A percentile compares a stretch with the other conserved stretches of the same genome.
Conservation (phyloP, 2,113 vertebrate genomes). For the Antechinus stuartii region DNA sequence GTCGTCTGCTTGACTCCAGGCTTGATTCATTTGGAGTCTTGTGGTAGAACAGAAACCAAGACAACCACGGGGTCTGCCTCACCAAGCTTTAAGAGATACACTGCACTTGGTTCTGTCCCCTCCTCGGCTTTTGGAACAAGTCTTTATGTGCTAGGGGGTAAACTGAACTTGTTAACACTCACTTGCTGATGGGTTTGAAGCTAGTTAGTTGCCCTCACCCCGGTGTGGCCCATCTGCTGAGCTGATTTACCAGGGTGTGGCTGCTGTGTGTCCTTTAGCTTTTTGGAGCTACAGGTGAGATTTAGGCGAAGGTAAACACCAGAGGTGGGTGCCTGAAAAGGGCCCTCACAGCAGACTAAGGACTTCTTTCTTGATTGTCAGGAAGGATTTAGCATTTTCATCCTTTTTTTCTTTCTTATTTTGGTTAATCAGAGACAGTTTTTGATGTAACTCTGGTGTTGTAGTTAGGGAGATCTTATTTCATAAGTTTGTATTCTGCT, state of each 20-base stretch:
- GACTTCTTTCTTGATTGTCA: background rate
- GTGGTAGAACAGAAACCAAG: background rate
- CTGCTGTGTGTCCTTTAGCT: background rate
- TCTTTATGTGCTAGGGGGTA: background rate
- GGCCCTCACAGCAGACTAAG: background rate
- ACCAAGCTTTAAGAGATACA: no score
- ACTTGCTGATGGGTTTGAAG: no score
- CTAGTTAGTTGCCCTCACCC: background rate
- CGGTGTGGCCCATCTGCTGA: background rate
- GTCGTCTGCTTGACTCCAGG: background rate
- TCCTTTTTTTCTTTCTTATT: background rate
- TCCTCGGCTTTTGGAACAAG: background rate
- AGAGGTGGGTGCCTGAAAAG: background rate
- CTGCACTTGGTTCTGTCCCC: no score
- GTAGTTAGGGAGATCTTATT: background rate
- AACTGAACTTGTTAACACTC: no score
- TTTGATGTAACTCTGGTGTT: background rate
- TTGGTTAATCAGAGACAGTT: background rate
- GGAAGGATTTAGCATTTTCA: background rate
- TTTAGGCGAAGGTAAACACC: background rate
- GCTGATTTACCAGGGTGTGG: background rate
- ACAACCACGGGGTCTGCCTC: no score
- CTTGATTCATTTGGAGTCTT: background rate
- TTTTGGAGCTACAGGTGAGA: background rate
- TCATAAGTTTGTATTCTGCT: background rate